These are phyloP conservation scores for Pholis gunnellus DNA, from an alignment of 2,113 vertebrate species.

Conservation along the genomic window DNA sequence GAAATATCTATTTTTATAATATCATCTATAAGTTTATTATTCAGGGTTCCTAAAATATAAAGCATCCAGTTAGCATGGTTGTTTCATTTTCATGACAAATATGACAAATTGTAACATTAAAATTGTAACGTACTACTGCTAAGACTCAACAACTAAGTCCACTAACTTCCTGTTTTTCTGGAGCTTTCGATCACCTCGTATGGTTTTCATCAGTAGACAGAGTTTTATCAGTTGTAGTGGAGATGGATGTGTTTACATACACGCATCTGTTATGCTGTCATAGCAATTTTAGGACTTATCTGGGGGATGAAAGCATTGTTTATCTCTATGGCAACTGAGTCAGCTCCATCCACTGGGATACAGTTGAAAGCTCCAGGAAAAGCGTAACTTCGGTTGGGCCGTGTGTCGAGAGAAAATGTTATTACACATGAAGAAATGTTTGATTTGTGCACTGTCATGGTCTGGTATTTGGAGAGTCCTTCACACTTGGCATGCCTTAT, in stretches of 20 bases:
- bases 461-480: not conserved
- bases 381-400: not conserved
- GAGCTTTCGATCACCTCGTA: not conserved
- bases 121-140: not conserved
- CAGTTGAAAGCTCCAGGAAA: not conserved
- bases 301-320: not conserved
- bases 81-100: not conserved
- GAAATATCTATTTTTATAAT: conserved; percentile 19
- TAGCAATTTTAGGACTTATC: not conserved
- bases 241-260: not conserved
- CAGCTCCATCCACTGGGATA: not conserved
- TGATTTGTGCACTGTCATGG: not conserved
- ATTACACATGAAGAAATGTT: not conserved
- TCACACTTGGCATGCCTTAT: not conserved
- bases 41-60: not conserved
- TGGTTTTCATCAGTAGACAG: not conserved
- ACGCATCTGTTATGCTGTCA: not conserved
- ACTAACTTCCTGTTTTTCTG: not conserved
- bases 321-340: not conserved
- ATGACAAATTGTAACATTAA: not conserved
- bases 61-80: not conserved
- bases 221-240: not conserved
- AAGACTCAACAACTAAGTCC: not conserved
- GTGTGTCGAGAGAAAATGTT: not conserved
- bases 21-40: not conserved